Evolutionary conservation across 2,113 vertebrate genomes (phyloP).

Genomic region (Anarhynchus alexandrinus): DNA sequence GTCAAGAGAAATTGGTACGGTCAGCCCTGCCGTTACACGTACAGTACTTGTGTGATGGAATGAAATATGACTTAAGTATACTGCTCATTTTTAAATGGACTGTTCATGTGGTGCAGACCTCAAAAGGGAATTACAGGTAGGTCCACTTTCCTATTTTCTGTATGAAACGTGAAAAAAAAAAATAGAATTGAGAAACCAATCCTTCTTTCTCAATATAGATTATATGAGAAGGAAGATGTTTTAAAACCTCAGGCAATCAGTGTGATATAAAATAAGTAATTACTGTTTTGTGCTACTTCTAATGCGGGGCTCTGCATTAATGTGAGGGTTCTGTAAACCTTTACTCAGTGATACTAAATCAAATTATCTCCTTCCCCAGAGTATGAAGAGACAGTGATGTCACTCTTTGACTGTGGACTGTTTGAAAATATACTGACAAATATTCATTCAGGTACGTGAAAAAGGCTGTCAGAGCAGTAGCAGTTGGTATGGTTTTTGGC

Average conservation of each 20-base stretch:
- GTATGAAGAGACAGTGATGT: constrained; percentile 73
- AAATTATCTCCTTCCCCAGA: constrained; percentile 40
- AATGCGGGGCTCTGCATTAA: not conserved
- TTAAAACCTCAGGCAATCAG: not conserved
- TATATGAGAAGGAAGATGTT: not conserved
- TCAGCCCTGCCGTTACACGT: not conserved
- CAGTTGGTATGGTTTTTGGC: not conserved
- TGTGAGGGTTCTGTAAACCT: not conserved
- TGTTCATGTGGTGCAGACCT: not conserved
- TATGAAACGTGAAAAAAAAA: not conserved
- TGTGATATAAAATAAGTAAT: not conserved
- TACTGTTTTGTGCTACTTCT: not conserved
- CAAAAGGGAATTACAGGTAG: not conserved
- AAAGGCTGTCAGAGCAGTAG: not conserved
- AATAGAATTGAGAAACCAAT: not conserved
- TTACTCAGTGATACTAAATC: not conserved
- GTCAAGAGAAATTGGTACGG: not conserved
- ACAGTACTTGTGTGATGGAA: not conserved
- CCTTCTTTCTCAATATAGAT: not conserved
- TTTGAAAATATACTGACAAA: constrained; percentile 70
- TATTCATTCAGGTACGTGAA: constrained; percentile 65
- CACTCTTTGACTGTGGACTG: constrained; percentile 70
- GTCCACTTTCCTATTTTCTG: not conserved
- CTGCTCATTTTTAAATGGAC: not conserved
- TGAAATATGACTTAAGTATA: not conserved